These are phyloP conservation scores for Xenops minutus DNA, from an alignment of 2,797 vertebrate genomes.

Conservation along the genomic window DNA sequence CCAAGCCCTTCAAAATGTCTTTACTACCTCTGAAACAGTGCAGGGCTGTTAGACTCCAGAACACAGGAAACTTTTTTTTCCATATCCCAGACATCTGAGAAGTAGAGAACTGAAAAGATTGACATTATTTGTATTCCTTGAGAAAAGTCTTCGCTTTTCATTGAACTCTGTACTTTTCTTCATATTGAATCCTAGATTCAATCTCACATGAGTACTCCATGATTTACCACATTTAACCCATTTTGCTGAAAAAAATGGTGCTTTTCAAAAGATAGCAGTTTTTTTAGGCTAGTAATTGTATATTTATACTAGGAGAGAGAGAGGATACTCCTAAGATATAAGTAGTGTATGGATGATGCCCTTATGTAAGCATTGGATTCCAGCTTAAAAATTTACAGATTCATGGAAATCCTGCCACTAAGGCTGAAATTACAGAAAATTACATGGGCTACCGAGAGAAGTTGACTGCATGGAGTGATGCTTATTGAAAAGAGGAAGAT, in stretches of 20 bases:
- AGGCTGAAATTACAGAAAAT: neutral
- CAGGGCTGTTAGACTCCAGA: neutral
- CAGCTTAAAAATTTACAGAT: neutral
- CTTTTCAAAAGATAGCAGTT: neutral
- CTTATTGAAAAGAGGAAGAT: neutral
- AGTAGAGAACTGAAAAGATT: neutral
- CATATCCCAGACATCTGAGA: neutral
- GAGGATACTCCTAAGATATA: neutral
- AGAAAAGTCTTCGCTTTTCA: neutral
- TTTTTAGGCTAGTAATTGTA: neutral
- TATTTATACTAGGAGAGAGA: neutral
- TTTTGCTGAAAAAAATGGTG: neutral
- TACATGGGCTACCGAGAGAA: neutral
- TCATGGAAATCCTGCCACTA: neutral
- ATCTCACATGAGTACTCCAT: fast-evolving
- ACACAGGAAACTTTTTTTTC: neutral
- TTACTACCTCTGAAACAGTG: neutral
- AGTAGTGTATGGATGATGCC: neutral
- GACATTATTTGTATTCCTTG: neutral
- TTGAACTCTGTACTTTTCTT: neutral
- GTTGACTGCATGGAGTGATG: neutral
- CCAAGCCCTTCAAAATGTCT: neutral
- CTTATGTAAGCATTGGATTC: neutral
- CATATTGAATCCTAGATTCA: neutral
- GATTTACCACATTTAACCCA: neutral